Conservation (phyloP, 2,888 invertebrate species). For the Plagiodera versicolora region DNA sequence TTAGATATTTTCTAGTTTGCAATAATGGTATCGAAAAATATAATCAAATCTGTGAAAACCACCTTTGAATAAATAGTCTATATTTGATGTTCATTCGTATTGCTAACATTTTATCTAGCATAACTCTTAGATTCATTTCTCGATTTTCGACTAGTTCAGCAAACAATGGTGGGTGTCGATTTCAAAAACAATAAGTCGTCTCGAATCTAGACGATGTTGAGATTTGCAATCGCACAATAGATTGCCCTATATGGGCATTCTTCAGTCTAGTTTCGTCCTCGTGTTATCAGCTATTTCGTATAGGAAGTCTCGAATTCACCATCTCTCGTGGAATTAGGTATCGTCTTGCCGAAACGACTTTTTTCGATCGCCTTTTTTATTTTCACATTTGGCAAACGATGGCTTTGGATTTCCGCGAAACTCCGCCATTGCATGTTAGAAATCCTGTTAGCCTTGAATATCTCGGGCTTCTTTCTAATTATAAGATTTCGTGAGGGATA, state of each 20-base stretch:
- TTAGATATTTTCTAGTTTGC: no score
- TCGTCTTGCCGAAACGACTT: background rate
- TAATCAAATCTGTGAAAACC: no score
- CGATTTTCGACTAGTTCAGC: no score
- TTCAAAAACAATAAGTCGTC: no score
- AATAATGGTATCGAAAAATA: no score
- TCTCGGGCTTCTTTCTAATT: constrained; percentile 31
- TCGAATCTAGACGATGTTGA: no score
- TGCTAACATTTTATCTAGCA: no score
- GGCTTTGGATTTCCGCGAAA: constrained; percentile 18
- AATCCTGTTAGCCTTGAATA: constrained; percentile 36
- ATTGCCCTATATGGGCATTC: background rate
- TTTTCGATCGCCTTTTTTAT: background rate
- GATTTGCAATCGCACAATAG: background rate
- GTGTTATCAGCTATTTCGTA: background rate
- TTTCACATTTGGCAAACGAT: constrained; percentile 16
- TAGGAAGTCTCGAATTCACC: background rate
- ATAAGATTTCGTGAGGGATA: constrained; percentile 17
- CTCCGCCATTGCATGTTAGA: constrained; percentile 30
- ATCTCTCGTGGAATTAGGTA: background rate
- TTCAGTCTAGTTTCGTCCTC: background rate
- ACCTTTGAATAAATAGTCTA: no score
- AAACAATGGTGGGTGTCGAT: no score
- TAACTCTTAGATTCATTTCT: no score
- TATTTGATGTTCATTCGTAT: no score